phyloP scores from a whole-genome alignment of 2,797 vertebrate genomes.

The Cossypha caffra region DNA sequence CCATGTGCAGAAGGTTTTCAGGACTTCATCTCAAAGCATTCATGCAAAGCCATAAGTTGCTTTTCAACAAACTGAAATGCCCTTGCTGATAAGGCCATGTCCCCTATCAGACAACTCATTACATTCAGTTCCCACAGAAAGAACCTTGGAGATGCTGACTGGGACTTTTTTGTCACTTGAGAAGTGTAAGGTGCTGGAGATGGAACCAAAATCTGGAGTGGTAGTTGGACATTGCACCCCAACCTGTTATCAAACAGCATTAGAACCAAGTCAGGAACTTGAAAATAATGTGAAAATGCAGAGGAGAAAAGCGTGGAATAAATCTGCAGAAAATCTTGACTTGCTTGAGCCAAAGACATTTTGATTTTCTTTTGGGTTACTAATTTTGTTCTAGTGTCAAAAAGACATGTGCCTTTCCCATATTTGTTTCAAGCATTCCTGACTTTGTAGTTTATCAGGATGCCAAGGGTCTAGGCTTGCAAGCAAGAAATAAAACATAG shows the following conservation, averaged over 20 bases:
- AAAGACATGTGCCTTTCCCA: neutral
- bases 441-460: conserved; percentile 11
- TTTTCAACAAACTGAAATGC: neutral
- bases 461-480: neutral
- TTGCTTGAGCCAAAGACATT: neutral
- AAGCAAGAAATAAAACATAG: conserved; percentile 23
- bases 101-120: neutral
- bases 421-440: conserved; percentile 22
- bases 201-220: neutral
- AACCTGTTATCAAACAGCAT: neutral
- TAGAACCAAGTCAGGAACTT: neutral
- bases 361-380: neutral
- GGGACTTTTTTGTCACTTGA: neutral
- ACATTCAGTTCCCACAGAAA: neutral
- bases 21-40: neutral
- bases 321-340: neutral
- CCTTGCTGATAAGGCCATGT: neutral
- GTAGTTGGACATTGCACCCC: neutral
- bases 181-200: neutral
- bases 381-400: neutral
- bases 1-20: neutral
- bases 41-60: neutral
- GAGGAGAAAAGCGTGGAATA: neutral
- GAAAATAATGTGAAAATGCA: neutral
- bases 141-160: neutral